Evolutionary conservation across 2,113 vertebrate species (phyloP).

Genomic region (Rhagologus leucostigma): DNA sequence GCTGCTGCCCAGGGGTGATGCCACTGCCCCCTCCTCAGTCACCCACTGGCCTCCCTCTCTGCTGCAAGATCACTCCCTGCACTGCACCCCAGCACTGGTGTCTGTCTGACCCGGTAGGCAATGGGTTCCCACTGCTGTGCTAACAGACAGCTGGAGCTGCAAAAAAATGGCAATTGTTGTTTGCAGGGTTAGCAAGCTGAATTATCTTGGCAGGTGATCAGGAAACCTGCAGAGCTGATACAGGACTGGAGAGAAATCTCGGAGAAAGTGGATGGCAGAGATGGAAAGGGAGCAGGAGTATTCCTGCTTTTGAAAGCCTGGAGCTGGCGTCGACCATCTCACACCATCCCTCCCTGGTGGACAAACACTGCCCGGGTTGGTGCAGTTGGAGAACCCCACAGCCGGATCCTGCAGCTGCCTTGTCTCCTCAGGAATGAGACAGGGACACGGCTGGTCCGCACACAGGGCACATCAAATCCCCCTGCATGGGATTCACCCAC

Average conservation of each 20-base stretch:
- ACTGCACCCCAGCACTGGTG: background rate
- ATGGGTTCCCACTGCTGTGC: background rate
- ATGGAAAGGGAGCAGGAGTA: background rate
- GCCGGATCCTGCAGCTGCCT: background rate
- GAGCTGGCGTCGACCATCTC: fast-evolving
- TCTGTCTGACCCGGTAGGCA: fast-evolving
- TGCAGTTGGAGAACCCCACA: background rate
- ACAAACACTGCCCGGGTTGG: background rate
- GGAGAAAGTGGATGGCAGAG: background rate
- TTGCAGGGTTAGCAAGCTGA: background rate
- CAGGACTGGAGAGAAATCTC: background rate
- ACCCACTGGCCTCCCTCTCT: fast-evolving
- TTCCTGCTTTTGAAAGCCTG: background rate
- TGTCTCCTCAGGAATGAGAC: background rate
- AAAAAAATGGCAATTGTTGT: background rate
- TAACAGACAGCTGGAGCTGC: background rate
- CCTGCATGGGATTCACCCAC: background rate
- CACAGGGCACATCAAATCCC: background rate
- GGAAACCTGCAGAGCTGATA: background rate
- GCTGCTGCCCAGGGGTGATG: fast-evolving
- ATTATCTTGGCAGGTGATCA: background rate
- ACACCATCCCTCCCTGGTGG: background rate
- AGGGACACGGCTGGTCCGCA: background rate
- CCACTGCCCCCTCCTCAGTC: background rate
- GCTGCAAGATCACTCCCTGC: background rate